phyloP scores from a whole-genome alignment of 1,140 invertebrate genomes.

The Halesus radiatus region DNA sequence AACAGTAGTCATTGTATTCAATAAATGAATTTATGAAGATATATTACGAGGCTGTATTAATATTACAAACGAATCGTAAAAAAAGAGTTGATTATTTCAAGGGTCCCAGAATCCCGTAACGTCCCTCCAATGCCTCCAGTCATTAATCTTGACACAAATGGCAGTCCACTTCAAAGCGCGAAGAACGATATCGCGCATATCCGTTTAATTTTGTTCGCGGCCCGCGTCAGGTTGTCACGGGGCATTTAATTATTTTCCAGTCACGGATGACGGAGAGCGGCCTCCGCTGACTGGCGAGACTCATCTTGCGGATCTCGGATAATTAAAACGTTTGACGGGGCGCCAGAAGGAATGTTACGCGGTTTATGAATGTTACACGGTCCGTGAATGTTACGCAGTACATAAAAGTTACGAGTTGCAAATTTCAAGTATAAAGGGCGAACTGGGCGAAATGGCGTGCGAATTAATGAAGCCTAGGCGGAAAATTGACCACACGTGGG shows the following conservation, averaged over 20 bases:
- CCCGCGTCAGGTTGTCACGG: conserved; percentile 3
- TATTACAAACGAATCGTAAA: no score
- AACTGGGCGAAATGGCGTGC: no score
- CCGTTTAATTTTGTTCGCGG: conserved; percentile 1
- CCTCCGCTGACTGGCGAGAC: neutral
- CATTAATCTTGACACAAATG: neutral
- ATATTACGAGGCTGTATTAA: no score
- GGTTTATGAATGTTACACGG: neutral
- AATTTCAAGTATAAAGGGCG: no score
- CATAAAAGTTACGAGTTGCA: no score
- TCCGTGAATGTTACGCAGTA: no score
- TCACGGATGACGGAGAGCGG: conserved; percentile 5
- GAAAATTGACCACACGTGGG: no score
- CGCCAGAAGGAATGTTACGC: conserved; percentile 3
- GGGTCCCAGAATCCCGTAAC: no score
- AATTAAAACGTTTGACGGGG: conserved; percentile 16
- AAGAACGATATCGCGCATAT: neutral
- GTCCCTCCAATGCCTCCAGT: neutral
- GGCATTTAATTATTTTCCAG: conserved; percentile 26
- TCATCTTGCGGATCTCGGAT: conserved; percentile 25
- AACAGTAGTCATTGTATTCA: no score
- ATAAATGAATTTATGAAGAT: no score
- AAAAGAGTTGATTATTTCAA: no score
- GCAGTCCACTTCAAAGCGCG: conserved; percentile 2
- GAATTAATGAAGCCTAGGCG: no score